Conservation (phyloP, 2,888 invertebrate species). For the Drosophila mimica region DNA sequence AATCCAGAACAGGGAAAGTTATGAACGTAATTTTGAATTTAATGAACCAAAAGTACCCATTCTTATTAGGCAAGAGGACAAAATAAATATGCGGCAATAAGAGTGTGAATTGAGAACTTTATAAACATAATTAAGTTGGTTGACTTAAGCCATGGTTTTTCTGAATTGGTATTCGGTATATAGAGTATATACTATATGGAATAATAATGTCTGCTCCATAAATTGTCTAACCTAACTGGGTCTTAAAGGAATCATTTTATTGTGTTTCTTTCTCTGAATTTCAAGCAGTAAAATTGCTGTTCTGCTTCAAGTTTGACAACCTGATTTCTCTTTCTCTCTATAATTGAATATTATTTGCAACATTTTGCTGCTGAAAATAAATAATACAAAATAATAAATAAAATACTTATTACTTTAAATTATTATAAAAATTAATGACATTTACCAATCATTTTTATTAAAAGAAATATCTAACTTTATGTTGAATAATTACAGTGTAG, state of each 20-base stretch:
- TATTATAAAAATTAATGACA: accelerated
- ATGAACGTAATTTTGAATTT: slow-evolving; percentile 20
- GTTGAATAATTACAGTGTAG: background rate
- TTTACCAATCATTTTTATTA: background rate
- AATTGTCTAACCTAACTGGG: background rate
- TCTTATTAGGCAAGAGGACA: background rate
- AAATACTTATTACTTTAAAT: background rate
- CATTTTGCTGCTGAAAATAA: background rate
- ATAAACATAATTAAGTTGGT: background rate
- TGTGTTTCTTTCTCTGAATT: background rate
- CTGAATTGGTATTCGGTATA: background rate
- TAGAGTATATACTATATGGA: background rate
- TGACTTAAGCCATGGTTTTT: background rate
- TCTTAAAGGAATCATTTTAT: background rate
- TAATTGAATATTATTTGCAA: background rate
- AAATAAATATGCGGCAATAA: background rate
- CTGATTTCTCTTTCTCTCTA: background rate
- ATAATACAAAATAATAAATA: background rate
- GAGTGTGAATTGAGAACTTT: background rate
- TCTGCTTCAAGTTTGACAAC: accelerated
- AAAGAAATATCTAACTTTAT: too few species aligned
- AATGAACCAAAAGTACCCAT: slow-evolving; percentile 9
- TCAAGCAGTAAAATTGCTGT: background rate
- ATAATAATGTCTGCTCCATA: background rate
- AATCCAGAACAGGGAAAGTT: slow-evolving; percentile 2